A percentile compares a stretch with the other conserved stretches of the same genome.
Conservation (phyloP, 2,113 vertebrate species). For the Cebidichthys violaceus region DNA sequence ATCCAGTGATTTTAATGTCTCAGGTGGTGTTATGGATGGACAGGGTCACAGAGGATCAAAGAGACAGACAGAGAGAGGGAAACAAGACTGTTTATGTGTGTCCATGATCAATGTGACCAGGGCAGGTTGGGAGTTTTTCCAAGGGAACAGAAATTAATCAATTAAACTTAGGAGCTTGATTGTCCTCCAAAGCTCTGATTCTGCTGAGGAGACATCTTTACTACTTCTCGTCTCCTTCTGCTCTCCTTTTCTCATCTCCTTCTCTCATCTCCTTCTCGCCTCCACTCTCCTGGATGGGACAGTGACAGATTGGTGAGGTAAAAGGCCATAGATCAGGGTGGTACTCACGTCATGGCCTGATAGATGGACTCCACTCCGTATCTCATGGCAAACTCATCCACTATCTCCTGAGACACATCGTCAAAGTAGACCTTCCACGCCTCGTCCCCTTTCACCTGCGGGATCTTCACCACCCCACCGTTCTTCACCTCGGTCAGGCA, state of each 20-base stretch:
- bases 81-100: constrained; percentile 51
- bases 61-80: constrained; percentile 25
- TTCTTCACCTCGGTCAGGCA: constrained; percentile 94
- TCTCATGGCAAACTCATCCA: constrained; percentile 98
- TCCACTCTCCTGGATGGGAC: constrained; percentile 67
- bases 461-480: constrained; percentile 92
- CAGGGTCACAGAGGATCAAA: constrained; percentile 45
- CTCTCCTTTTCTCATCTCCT: constrained; percentile 38
- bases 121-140: constrained; percentile 56
- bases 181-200: constrained; percentile 60
- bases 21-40: constrained; percentile 14
- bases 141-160: constrained; percentile 65
- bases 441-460: constrained; percentile 94
- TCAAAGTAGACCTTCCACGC: constrained; percentile 99
- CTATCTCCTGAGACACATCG: constrained; percentile 95
- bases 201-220: constrained; percentile 78
- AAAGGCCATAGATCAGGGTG: constrained; percentile 77
- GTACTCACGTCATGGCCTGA: constrained; percentile 97
- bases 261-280: constrained; percentile 46
- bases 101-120: constrained; percentile 67
- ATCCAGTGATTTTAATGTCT: constrained; percentile 33
- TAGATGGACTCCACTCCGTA: constrained; percentile 98
- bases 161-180: constrained; percentile 67
- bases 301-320: constrained; percentile 71
- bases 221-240: constrained; percentile 45